Evolutionary conservation across 2,797 vertebrate genomes (phyloP), one percentile per base, ranked within the genome.

Genomic region (Mareca penelope): DNA sequence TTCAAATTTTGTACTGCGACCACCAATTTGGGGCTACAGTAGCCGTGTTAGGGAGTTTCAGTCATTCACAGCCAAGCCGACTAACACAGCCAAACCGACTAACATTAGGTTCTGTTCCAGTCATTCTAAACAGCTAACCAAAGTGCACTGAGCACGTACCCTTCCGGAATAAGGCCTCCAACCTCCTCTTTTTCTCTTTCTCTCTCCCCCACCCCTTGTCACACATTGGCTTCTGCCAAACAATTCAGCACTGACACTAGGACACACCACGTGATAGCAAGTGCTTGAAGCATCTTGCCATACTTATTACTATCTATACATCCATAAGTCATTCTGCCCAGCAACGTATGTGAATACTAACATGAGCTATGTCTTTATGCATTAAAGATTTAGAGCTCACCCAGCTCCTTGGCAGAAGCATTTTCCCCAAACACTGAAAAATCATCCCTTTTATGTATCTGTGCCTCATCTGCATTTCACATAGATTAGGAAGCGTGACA

Each of bases 251-350:
- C 88, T 59, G 91, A 80, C 93, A 93, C 67, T 76, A 85, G 56
- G 53, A 60, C 12, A 0, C 12, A 67, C 70, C 92, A 96, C 76
- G 31, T 90, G 95, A 68, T 16, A 35, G 59, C 91, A 80, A 96
- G 91, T 76, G 90, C 90, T 95, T 78, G 90, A 39, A 96, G 94
- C 95, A 92, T 94, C 94, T 87, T 95, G 88, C 59, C 8, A 90
- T 95, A 93, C 94, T 96, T 89, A 95, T 81, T 95, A 65, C 92
- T 93, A 94, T 96, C 95, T 85, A 90, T 85, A 86, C 85, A 93
- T 95, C 95, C 89, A 33, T 92, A 95, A 96, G 89, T 94, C 93
- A 93, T 92, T 85, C 82, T 6, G 1, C 84, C 59, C 87, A 85
- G 91, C 91, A 81, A 89, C 2, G 3, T 83, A 76, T 73, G 93